These are phyloP conservation scores for Alcedo quadribrachys DNA, from an alignment of 2,797 vertebrate genomes.

Conservation along the genomic window DNA sequence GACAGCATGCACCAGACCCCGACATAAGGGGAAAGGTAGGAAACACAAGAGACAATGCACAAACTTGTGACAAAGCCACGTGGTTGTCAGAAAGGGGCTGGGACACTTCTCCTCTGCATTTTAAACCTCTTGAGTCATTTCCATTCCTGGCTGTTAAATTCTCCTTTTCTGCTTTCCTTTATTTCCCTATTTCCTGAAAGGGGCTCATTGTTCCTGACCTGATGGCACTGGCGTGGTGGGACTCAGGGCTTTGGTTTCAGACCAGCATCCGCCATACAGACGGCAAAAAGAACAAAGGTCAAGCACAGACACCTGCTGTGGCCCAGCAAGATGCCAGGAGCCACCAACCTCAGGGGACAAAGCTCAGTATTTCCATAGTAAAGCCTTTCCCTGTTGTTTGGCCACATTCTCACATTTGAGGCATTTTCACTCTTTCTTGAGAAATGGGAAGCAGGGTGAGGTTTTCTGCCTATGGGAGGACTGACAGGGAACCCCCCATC, in stretches of 20 bases:
- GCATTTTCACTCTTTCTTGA: conserved; percentile 20
- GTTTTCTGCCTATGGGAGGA: background rate
- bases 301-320: rapidly evolving
- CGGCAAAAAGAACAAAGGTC: background rate
- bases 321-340: background rate
- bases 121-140: conserved; percentile 4
- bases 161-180: background rate
- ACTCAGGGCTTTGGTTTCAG: background rate
- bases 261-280: background rate
- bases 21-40: background rate
- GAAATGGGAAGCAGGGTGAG: background rate
- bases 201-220: background rate
- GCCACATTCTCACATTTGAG: background rate
- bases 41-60: rapidly evolving
- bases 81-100: background rate
- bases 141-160: conserved; percentile 50
- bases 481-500: background rate
- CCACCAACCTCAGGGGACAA: background rate
- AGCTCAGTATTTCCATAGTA: background rate
- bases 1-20: background rate
- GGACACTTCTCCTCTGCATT: background rate
- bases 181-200: background rate
- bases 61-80: background rate
- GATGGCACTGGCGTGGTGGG: rapidly evolving
- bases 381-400: background rate